A percentile compares a stretch with the other conserved stretches of the same genome.
Evolutionary conservation across 2,888 invertebrate species (phyloP).

Genomic region (Chymomyza amoena): DNA sequence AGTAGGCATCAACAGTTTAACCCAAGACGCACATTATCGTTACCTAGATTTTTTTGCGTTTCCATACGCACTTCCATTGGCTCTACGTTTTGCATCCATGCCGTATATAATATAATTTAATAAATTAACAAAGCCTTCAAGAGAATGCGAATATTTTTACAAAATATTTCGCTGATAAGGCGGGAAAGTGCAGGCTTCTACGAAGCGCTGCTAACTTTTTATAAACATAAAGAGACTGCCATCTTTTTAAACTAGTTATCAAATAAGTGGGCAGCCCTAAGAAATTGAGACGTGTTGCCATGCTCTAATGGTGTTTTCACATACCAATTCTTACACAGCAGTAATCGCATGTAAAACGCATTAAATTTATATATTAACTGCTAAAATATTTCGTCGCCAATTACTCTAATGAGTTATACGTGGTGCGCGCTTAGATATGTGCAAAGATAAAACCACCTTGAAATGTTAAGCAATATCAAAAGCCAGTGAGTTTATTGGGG

Average conservation of each 20-base stretch:
- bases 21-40: background rate
- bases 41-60: conserved; percentile 68
- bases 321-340: background rate
- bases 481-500: conserved; percentile 26
- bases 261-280: background rate
- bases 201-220: background rate
- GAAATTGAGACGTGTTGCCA: no score
- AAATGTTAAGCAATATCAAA: background rate
- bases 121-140: background rate
- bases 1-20: background rate
- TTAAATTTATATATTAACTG: conserved; percentile 46
- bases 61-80: conserved; percentile 48
- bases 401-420: conserved; percentile 13
- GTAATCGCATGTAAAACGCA: conserved; percentile 54
- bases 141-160: background rate
- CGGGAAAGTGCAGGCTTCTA: conserved; percentile 17
- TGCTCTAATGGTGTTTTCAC: background rate
- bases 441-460: background rate
- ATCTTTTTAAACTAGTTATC: background rate
- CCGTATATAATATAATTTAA: background rate
- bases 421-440: background rate
- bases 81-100: conserved; percentile 61
- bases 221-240: background rate
- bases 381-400: conserved; percentile 34
- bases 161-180: conserved; percentile 16